Conservation (phyloP, 2,797 vertebrate species). For the Rhabdophis nuchalis region DNA sequence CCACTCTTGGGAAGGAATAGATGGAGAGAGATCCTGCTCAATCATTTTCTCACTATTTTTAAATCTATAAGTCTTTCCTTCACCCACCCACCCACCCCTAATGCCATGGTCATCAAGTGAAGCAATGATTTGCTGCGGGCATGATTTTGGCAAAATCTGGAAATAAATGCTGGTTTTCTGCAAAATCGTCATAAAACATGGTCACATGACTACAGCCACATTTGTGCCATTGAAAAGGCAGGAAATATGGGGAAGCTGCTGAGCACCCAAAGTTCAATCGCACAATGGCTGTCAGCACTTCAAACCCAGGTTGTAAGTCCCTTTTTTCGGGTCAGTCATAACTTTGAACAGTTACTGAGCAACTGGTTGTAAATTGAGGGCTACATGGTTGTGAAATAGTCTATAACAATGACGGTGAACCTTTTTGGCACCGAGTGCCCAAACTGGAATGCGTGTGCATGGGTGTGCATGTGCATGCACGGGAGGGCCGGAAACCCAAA, state of each 20-base stretch:
- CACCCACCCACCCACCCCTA: too few relatives aligned
- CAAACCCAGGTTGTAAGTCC: not conserved
- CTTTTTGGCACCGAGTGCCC: too few relatives aligned
- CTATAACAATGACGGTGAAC: not conserved
- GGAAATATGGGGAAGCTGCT: not conserved
- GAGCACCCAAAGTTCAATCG: not conserved
- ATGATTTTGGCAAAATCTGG: not conserved
- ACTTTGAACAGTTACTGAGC: not conserved
- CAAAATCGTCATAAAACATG: not conserved
- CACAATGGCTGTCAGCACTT: not conserved
- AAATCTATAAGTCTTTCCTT: not conserved
- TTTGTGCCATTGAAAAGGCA: not conserved
- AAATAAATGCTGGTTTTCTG: not conserved
- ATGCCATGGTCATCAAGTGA: not conserved
- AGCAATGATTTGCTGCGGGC: not conserved
- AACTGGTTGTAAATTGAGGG: not conserved
- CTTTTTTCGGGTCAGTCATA: not conserved
- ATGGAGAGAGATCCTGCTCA: not conserved
- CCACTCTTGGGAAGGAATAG: not conserved
- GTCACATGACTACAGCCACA: not conserved
- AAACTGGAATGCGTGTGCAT: too few relatives aligned
- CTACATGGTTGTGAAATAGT: not conserved
- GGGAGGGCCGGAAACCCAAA: too few relatives aligned
- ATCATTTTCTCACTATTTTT: not conserved
- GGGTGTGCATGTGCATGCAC: too few relatives aligned